phyloP scores from a whole-genome alignment of 1,140 invertebrate genomes.

The Diorhabda elongata region DNA sequence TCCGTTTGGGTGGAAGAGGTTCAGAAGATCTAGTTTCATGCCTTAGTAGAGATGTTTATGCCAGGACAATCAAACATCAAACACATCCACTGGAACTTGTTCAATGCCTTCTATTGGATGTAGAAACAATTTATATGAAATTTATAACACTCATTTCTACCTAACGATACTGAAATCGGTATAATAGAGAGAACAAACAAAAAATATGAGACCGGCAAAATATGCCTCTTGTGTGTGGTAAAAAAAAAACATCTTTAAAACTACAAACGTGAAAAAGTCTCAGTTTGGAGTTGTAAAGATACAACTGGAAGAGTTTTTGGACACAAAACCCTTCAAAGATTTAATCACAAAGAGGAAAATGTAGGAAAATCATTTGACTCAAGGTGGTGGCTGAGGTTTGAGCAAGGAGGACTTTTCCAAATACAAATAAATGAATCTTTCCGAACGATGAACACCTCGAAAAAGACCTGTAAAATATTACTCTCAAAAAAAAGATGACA shows the following conservation, averaged over 20 bases:
- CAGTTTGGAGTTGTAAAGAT: background rate
- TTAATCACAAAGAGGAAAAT: too few relatives aligned
- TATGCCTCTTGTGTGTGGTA: background rate
- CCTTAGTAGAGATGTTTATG: too few relatives aligned
- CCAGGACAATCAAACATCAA: too few relatives aligned
- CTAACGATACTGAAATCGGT: background rate
- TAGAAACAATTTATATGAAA: too few relatives aligned
- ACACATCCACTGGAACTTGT: too few relatives aligned
- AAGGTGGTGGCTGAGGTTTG: background rate
- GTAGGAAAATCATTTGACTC: too few relatives aligned
- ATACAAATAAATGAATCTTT: background rate
- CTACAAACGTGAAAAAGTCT: background rate
- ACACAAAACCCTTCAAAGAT: constrained; percentile 8
- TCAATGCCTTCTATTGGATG: too few relatives aligned
- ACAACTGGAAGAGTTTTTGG: background rate
- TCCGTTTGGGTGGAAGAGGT: background rate
- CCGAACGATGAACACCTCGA: too few relatives aligned
- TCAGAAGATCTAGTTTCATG: background rate
- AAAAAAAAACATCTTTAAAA: background rate
- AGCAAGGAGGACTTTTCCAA: background rate
- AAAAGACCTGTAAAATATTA: too few relatives aligned
- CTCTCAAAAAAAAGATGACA: background rate
- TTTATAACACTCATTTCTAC: background rate
- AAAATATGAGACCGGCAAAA: background rate
- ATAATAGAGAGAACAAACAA: background rate